These are phyloP conservation scores for Muntiacus reevesi DNA, from an alignment of 2,113 vertebrate species.

Conservation along the genomic window DNA sequence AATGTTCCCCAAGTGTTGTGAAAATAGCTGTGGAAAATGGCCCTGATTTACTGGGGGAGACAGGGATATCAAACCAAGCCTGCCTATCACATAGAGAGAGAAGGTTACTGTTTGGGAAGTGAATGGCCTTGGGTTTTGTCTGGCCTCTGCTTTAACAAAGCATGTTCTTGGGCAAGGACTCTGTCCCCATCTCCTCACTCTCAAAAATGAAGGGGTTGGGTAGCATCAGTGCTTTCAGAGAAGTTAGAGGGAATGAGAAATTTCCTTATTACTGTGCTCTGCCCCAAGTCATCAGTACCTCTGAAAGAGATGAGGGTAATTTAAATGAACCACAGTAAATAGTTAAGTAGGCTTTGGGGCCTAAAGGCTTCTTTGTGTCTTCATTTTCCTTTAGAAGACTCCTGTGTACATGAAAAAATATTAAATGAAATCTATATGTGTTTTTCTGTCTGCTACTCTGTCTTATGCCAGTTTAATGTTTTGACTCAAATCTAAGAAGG, in stretches of 20 bases:
- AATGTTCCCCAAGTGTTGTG: not conserved
- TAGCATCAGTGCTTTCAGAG: not conserved
- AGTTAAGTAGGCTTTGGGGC: not conserved
- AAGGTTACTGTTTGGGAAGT: not conserved
- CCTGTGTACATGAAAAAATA: not conserved
- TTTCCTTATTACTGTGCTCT: not conserved
- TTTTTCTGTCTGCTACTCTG: not conserved
- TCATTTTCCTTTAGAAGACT: not conserved
- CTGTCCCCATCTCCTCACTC: not conserved
- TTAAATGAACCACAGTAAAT: not conserved
- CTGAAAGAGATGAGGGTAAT: not conserved
- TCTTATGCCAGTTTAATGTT: not conserved
- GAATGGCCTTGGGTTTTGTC: not conserved
- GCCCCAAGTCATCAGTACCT: not conserved
- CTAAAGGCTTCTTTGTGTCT: not conserved
- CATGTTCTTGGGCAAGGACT: not conserved
- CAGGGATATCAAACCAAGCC: not conserved
- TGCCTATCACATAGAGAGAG: not conserved
- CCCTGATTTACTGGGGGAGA: not conserved
- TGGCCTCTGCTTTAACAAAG: not conserved
- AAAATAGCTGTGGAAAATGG: slow-evolving; percentile 12
- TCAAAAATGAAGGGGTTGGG: not conserved
- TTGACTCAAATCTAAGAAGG: not conserved
- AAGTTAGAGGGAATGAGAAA: not conserved
- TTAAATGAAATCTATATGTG: not conserved